Base-by-base conservation (phyloP, 2,113 vertebrate genomes). In the Dipodomys merriami region DNA sequence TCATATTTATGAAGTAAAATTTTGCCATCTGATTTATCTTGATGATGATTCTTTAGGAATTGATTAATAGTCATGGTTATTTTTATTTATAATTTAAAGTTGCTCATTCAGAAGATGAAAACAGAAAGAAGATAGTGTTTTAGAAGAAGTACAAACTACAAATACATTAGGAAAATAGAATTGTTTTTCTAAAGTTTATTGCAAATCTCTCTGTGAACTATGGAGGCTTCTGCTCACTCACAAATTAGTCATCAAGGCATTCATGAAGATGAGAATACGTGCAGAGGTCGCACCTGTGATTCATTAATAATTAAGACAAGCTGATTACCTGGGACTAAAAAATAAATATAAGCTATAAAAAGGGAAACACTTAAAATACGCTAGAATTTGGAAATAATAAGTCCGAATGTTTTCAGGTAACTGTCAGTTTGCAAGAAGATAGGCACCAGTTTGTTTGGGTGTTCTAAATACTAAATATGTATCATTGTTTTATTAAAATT, bases 361-460 rank as follows among this genome's bases (percentile, higher is more conserved):
- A 62, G 29, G 2, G 30, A 86, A 91, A 68, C 15, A 46, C 60
- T 90, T 35, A 76, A 87, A 72, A 27, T 44, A 18, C 69, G 19
- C 79, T 87, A 87, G 16, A 72, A 30, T 91, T 94, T 85, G 15
- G 19, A 96, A 88, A 93, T 72, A 88, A 67, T 3, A 84, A 80
- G 6, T 92, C 35, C n/a, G n/a, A 80, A 74, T 39, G 20, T 86
- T 82, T 96, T 91, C 27, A 79, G 27, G 19, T 91, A 92, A 72
- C 9, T 77, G 12, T 53, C 71, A 20, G 4, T 81, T 91, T 72
- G 7, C 8, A 71, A 23, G 39, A 94, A 90, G 83, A 60, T 46
- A 57, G 10, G 1, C 3, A 67, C 25, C 25, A 83, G 3, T 65
- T 94, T 92, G 20, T 44, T 81, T 76, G n/a, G 69, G 53, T 87